Conservation (phyloP, 2,888 invertebrate genomes). For the Euphydryas editha region DNA sequence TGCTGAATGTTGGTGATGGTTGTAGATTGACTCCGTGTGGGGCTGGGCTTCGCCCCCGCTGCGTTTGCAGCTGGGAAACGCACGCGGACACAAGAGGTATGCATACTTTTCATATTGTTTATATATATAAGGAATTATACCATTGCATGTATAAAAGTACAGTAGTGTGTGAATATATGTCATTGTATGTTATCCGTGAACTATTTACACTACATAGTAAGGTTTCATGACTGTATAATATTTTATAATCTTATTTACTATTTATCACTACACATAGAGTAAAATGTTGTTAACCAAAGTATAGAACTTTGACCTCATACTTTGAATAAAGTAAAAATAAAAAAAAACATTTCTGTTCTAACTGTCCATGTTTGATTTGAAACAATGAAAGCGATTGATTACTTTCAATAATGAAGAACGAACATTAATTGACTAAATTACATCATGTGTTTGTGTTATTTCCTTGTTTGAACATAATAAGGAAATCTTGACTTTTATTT, state of each 20-base stretch:
- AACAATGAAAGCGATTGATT: slow-evolving; percentile 11
- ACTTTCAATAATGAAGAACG: slow-evolving; percentile 8
- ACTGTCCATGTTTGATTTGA: neutral
- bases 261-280: neutral
- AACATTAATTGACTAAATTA: slow-evolving; percentile 4
- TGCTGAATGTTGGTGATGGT: slow-evolving; percentile 61
- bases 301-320: neutral
- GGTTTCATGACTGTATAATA: slow-evolving; percentile 17
- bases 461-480: neutral
- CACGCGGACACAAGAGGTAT: slow-evolving; percentile 81
- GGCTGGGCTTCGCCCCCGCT: slow-evolving; percentile 96
- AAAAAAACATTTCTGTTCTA: neutral
- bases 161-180: slow-evolving; percentile 17
- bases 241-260: slow-evolving; percentile 2
- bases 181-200: slow-evolving; percentile 26
- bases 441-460: slow-evolving; percentile 1
- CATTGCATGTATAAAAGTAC: neutral
- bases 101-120: slow-evolving; percentile 52
- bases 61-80: slow-evolving; percentile 89
- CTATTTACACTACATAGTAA: slow-evolving; percentile 10
- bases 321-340: neutral
- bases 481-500: neutral
- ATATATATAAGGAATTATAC: slow-evolving; percentile 1
- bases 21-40: slow-evolving; percentile 97
- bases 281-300: neutral